Base-by-base conservation (phyloP, 2,797 vertebrate species). In the Phylloscopus collybita region DNA sequence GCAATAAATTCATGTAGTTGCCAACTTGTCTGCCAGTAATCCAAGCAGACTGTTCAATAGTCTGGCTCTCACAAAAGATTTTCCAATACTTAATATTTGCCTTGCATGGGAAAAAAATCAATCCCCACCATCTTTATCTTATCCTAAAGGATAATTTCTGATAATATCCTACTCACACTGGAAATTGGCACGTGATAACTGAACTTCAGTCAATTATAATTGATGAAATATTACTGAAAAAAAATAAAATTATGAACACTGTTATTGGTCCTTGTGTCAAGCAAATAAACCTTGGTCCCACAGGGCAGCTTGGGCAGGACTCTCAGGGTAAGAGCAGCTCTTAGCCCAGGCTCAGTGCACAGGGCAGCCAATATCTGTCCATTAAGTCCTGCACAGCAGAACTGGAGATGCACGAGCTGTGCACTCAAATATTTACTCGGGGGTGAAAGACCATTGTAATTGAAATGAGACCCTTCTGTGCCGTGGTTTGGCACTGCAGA, bases 1-100 rank as follows among this genome's bases (percentile, higher is more conserved):
- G 56, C 70, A 84, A 59, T 86, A 60, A 89, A 79, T 64, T 42
- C 2, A 16, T 95, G 95, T 96, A 97, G 90, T 97, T 98, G 97
- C 96, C 97, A 97, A 57, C 93, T 95, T 96, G 45, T 32, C 8
- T 74, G 45, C 21, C 45, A 67, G 5, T 18, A 76, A 72, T 60
- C 49, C 76, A 74, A 76, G 57, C 53, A 82, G 71, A n/a, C 16
- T 86, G 19, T 79, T 97, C 38, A 36, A n/a, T 70, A 79, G 40
- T 25, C 40, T 73, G 44, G 15, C 61, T 88, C 21, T 80, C 44
- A 61, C 34, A 64, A 34, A 34, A 27, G 22, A 22, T 79, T 80
- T 94, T 82, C 38, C 65, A 86, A 49, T 80, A 84, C 80, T 90
- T 67, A 82, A 72, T 90, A 57, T 61, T 57, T 87, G 50, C 50